Conservation (phyloP, 2,797 vertebrate genomes). For the Fratercula arctica region DNA sequence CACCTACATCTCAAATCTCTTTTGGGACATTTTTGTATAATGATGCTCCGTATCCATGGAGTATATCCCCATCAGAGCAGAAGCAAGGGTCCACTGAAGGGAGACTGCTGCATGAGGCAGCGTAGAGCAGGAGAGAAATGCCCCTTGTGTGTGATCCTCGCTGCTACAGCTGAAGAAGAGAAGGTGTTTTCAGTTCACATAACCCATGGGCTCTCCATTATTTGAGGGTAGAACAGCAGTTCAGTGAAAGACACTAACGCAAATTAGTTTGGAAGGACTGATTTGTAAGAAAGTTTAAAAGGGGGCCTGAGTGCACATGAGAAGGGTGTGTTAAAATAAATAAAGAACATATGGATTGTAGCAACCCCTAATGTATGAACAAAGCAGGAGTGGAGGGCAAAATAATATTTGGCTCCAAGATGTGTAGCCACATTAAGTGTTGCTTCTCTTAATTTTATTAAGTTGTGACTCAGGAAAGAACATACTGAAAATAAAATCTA, state of each 20-base stretch:
- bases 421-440: neutral
- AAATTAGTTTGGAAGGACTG: neutral
- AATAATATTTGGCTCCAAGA: neutral
- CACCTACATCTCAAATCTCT: neutral
- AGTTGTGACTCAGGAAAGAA: neutral
- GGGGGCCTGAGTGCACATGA: neutral
- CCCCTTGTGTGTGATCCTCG: accelerated
- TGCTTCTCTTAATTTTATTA: neutral
- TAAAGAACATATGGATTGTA: neutral
- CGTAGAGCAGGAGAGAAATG: neutral
- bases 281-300: neutral
- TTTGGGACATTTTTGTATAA: neutral
- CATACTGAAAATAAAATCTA: neutral
- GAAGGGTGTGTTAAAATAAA: neutral
- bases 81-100: neutral
- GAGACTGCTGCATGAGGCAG: neutral
- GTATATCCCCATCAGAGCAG: neutral
- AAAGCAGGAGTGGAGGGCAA: neutral
- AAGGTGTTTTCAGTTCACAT: neutral
- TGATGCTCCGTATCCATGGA: neutral
- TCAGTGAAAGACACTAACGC: neutral
- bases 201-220: accelerated
- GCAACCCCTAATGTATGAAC: neutral
- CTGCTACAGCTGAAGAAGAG: neutral
- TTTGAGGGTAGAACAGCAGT: neutral